phyloP scores from a whole-genome alignment of 2,888 invertebrate genomes.

The Thereva nobilitata region DNA sequence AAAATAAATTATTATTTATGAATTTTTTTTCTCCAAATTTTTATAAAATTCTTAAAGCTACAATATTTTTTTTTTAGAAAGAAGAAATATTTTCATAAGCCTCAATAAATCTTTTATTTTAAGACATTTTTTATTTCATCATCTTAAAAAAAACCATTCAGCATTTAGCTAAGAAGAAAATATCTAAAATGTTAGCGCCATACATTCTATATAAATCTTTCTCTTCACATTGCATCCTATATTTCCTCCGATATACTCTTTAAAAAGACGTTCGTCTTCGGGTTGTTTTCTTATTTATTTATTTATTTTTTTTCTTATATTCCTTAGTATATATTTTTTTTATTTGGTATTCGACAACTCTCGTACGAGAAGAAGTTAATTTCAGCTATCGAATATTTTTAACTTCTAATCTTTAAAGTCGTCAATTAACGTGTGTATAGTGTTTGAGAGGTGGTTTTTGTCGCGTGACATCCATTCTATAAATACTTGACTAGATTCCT shows the following conservation, averaged over 20 bases:
- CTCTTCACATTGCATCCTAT: not conserved
- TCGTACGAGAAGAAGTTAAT: constrained; percentile 3
- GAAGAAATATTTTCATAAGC: no score
- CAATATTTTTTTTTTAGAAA: no score
- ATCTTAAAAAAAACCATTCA: no score
- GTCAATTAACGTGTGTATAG: constrained; percentile 20
- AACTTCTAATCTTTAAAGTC: constrained; percentile 19
- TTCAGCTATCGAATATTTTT: constrained; percentile 23
- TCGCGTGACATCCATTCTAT: constrained; percentile 24
- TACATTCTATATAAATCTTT: constrained; percentile 5
- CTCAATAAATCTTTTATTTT: no score
- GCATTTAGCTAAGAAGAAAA: no score
- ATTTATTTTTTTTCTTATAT: no score
- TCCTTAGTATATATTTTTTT: no score
- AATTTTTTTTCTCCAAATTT: no score
- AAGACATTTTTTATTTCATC: no score
- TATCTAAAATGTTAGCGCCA: constrained; percentile 21
- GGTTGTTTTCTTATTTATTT: not conserved
- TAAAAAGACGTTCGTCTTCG: constrained; percentile 3
- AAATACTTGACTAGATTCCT: constrained; percentile 19
- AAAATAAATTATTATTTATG: no score
- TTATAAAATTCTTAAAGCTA: no score
- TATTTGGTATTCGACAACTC: no score
- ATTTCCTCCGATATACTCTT: not conserved
- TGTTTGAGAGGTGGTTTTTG: constrained; percentile 17